These are phyloP conservation scores for Sandelia bainsii DNA, from an alignment of 2,797 vertebrate species.

Conservation along the genomic window DNA sequence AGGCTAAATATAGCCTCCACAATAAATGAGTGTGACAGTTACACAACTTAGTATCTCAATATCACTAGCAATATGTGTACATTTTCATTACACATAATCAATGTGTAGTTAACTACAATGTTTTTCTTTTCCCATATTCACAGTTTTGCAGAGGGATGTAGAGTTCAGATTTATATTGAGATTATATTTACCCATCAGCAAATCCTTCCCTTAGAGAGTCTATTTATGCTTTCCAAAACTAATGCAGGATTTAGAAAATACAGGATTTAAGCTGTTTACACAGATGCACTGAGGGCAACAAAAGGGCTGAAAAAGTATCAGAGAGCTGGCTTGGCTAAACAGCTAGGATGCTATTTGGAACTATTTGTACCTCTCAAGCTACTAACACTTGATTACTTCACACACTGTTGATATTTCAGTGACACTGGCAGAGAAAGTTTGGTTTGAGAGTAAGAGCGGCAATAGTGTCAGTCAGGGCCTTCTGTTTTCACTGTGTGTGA, in stretches of 20 bases:
- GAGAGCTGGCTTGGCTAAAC: conserved; percentile 20
- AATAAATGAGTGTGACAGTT: neutral
- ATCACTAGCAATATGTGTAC: neutral
- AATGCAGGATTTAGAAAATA: conserved; percentile 68
- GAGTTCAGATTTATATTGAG: conserved; percentile 51
- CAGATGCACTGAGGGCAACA: conserved; percentile 50
- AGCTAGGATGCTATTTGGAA: conserved; percentile 20
- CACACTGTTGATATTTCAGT: conserved; percentile 26
- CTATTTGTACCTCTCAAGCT: conserved; percentile 24
- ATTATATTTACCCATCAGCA: conserved; percentile 59
- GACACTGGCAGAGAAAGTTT: conserved; percentile 9
- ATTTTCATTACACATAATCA: neutral
- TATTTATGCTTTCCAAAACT: conserved; percentile 53
- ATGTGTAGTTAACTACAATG: neutral
- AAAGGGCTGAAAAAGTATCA: conserved; percentile 33
- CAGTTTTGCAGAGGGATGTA: neutral
- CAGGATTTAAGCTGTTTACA: conserved; percentile 62
- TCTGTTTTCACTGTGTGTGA: neutral
- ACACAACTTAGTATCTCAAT: neutral
- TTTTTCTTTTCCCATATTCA: neutral
- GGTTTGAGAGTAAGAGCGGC: neutral
- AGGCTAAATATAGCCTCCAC: neutral
- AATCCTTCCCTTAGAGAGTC: conserved; percentile 55
- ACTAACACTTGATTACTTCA: conserved; percentile 28
- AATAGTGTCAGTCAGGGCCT: neutral